phyloP scores from a whole-genome alignment of 2,113 vertebrate species.

The Trinectes maculatus region DNA sequence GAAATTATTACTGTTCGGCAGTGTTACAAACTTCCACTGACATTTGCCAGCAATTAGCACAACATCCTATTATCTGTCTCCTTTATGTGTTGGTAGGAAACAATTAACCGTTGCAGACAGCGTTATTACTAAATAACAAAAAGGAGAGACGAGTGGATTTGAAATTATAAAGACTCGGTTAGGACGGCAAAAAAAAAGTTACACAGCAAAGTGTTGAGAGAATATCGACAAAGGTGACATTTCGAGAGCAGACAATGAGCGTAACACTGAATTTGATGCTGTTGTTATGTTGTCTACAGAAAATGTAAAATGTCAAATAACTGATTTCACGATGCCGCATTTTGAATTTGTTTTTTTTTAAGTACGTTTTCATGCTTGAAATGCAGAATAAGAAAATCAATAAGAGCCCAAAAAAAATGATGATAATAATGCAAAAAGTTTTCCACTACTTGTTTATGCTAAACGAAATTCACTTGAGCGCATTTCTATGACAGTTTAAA shows the following conservation, averaged over 20 bases:
- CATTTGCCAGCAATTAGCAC: slow-evolving; percentile 26
- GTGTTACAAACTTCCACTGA: slow-evolving; percentile 43
- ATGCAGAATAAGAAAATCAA: too few species aligned
- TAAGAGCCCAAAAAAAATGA: too few species aligned
- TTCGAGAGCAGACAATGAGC: too few species aligned
- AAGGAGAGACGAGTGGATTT: not conserved
- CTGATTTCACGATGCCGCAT: too few species aligned
- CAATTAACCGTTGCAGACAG: slow-evolving; percentile 15
- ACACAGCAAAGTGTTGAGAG: not conserved
- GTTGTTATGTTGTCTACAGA: too few species aligned
- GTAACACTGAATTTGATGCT: too few species aligned
- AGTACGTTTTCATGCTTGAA: too few species aligned
- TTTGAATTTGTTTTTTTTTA: too few species aligned
- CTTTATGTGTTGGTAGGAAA: slow-evolving; percentile 20
- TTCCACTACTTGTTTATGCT: not conserved
- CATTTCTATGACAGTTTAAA: not conserved
- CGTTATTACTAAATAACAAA: not conserved
- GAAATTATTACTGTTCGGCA: slow-evolving; percentile 48
- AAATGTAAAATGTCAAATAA: too few species aligned
- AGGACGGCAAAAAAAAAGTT: not conserved
- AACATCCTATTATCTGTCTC: slow-evolving; percentile 5
- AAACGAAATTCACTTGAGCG: slow-evolving; percentile 1
- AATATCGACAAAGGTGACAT: not conserved
- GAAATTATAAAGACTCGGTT: slow-evolving; percentile 12
- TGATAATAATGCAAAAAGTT: not conserved